Conservation (phyloP, 2,113 vertebrate genomes). For the Rhizomys pruinosus region DNA sequence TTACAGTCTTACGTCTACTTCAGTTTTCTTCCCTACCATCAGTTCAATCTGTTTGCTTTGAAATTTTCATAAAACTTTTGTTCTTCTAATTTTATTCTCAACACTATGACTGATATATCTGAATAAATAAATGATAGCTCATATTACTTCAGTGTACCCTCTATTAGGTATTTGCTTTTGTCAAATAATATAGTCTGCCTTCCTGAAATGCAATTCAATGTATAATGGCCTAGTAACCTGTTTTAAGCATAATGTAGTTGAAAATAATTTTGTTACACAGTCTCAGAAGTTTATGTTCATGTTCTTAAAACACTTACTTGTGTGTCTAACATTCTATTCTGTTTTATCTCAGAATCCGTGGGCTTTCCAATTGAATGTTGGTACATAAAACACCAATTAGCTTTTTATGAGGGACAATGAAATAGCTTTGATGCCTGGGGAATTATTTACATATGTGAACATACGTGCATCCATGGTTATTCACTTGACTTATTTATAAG, state of each 20-base stretch:
- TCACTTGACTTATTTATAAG: slow-evolving; percentile 44
- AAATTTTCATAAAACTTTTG: neutral
- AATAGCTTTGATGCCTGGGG: slow-evolving; percentile 15
- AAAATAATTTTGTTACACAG: neutral
- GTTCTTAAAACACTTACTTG: neutral
- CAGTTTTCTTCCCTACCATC: neutral
- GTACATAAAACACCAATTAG: neutral
- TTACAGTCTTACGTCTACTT: neutral
- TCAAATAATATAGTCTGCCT: neutral
- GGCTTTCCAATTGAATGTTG: neutral
- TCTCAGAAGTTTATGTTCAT: slow-evolving; percentile 9
- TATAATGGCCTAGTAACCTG: neutral
- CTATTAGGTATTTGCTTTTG: neutral
- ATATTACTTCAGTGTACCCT: neutral
- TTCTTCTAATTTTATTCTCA: neutral
- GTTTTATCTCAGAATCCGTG: slow-evolving; percentile 1
- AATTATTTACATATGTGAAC: neutral
- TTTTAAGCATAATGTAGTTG: neutral
- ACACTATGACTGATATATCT: neutral
- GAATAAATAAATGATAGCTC: neutral
- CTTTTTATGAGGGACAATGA: neutral
- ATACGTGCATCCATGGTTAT: neutral
- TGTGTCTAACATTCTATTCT: neutral
- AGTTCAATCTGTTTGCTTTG: neutral
- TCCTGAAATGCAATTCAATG: neutral